Conservation (phyloP, 2,797 vertebrate genomes). For the Sphenopsis melanotis region DNA sequence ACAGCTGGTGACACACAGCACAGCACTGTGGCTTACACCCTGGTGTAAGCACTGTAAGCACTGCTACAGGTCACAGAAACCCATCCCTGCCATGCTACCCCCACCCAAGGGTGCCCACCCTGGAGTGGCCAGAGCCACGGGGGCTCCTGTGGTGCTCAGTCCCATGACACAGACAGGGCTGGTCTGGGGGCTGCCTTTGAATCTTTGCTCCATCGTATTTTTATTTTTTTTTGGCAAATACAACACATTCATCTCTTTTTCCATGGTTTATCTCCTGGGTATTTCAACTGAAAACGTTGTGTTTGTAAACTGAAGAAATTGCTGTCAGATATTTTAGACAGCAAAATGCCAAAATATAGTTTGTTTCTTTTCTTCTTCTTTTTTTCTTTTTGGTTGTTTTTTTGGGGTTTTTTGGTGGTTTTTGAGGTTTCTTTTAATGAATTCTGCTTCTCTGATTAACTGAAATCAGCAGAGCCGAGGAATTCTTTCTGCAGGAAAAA, state of each 20-base stretch:
- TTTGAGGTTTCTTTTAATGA: neutral
- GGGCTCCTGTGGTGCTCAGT: neutral
- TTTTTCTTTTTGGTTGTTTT: neutral
- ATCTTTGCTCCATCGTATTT: fast-evolving
- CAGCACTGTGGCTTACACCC: neutral
- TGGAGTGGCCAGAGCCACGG: fast-evolving
- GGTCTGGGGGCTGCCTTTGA: fast-evolving
- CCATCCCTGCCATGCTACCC: fast-evolving
- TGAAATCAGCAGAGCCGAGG: neutral
- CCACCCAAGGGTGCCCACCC: neutral
- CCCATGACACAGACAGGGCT: fast-evolving
- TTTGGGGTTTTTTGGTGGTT: fast-evolving
- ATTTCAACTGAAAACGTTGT: neutral
- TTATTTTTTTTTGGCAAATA: neutral
- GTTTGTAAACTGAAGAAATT: neutral
- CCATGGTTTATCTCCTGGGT: neutral
- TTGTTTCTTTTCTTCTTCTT: neutral
- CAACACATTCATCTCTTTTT: neutral
- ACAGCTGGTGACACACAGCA: too few species aligned
- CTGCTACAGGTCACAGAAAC: neutral
- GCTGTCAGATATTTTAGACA: neutral
- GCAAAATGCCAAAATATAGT: neutral
- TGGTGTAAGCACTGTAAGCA: fast-evolving
- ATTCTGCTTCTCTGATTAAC: conserved; percentile 22
- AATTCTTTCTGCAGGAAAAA: conserved; percentile 49